Base-by-base conservation (phyloP, 2,888 invertebrate species). In the Drosophila koepferae region DNA sequence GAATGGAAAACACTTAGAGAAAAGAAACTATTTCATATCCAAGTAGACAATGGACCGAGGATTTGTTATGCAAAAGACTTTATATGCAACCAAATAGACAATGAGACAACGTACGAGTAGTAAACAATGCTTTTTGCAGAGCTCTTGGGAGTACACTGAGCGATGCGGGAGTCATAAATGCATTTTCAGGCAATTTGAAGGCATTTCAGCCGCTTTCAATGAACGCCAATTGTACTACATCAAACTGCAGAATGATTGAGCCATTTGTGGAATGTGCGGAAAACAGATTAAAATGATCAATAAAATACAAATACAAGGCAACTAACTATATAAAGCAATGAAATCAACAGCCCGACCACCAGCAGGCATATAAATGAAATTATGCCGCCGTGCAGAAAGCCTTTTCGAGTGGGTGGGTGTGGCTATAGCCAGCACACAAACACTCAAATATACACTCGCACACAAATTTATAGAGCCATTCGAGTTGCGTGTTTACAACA, bases 401-500 rank as follows among this genome's bases (percentile, higher is more conserved):
- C 34, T 12, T 55, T 38, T 46, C 44, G 53, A 56, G 31, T 23
- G 61, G 9, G 38, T 51, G 59, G 70, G 69, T 51, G 82, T 77
- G 63, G 43, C 12, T 10, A 31, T n/a, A n/a, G 54, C 70, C 10
- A 38, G 20, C 43, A 38, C n/a, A 53, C 20, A 40, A 20, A 7
- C 46, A 46, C 18, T 8, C 53, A 53, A 14, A 20, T 20, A 34
- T 16, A 20, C 40, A 18, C 69, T 20, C 31, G 8, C 28, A 38
- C 46, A 12, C 63, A 65, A 86, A 77, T 89, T 89, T 81, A 74
- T 74, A 90, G 82, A 74, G 80, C 80, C 88, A 86, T 90, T 90
- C 34, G 76, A 90, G 91, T 88, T 90, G 91, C 86, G 88, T 86
- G 86, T 86, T 86, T 86, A 86, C 86, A 86, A 89, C 91, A 80